These are phyloP conservation scores for Herpetotheres cachinnans DNA, from an alignment of 2,113 vertebrate genomes.

Conservation along the genomic window DNA sequence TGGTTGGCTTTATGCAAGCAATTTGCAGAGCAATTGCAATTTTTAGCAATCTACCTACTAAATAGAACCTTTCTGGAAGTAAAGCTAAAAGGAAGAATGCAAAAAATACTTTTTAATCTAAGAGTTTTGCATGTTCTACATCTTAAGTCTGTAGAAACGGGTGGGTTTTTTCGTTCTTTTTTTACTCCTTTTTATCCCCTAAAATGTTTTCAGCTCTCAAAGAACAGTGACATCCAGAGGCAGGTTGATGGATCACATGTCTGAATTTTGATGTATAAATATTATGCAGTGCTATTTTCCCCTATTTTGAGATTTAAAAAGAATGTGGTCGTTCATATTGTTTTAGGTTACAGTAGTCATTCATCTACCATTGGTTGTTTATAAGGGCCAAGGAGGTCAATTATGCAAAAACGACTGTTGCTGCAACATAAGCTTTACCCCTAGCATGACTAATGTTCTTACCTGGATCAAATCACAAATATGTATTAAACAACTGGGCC, in stretches of 20 bases:
- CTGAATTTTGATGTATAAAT: background rate
- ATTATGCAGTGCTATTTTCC: background rate
- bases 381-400: background rate
- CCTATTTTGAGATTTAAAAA: background rate
- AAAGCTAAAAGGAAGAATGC: background rate
- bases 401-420: background rate
- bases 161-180: rapidly evolving
- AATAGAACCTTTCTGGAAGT: background rate
- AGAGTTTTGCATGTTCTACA: background rate
- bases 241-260: background rate
- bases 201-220: background rate
- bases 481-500: background rate
- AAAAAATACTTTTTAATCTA: background rate
- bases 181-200: background rate
- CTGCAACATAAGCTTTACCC: background rate
- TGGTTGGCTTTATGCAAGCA: background rate
- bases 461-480: background rate
- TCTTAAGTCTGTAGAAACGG: background rate
- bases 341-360: background rate
- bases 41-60: background rate
- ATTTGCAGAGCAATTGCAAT: background rate
- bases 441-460: background rate
- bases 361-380: background rate
- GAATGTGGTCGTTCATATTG: background rate
- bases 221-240: background rate